phyloP scores from a whole-genome alignment of 2,888 invertebrate species.

The Scaptomyza tumidula region DNA sequence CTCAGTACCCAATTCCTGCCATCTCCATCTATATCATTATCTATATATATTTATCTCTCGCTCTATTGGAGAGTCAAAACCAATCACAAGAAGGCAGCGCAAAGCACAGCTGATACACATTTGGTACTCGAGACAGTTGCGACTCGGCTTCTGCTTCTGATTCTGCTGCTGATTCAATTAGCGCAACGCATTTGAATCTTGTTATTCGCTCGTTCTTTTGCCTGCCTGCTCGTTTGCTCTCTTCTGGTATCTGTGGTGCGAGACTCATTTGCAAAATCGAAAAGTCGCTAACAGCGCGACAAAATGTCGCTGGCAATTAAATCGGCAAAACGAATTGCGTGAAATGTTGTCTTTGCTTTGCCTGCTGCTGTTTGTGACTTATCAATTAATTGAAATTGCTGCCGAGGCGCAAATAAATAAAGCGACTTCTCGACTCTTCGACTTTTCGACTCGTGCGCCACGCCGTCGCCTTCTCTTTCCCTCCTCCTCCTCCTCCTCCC shows the following conservation, averaged over 20 bases:
- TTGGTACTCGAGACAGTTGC: constrained; percentile 19
- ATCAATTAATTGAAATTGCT: constrained; percentile 78
- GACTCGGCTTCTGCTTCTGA: background rate
- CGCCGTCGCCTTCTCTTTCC: background rate
- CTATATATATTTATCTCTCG: background rate
- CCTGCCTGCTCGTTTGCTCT: too few species aligned
- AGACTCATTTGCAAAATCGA: constrained; percentile 4
- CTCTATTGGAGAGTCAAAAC: constrained; percentile 32
- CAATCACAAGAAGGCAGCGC: constrained; percentile 39
- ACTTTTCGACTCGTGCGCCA: constrained; percentile 25
- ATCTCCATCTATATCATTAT: background rate
- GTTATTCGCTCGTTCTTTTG: too few species aligned
- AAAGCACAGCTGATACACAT: constrained; percentile 19
- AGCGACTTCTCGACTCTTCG: constrained; percentile 49
- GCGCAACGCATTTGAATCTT: constrained; percentile 53
- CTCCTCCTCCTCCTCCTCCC: too few species aligned
- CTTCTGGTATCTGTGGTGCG: too few species aligned
- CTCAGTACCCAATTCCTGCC: too few species aligned
- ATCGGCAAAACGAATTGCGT: constrained; percentile 68
- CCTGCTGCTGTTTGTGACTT: constrained; percentile 51
- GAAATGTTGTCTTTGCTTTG: constrained; percentile 55
- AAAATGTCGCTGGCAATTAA: constrained; percentile 74
- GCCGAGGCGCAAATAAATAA: constrained; percentile 75
- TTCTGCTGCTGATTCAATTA: constrained; percentile 50
- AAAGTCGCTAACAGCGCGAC: constrained; percentile 38